These are phyloP conservation scores for Anthopleura sola DNA, from an alignment of 64 coral and sea anemone genomes.

Conservation along the genomic window DNA sequence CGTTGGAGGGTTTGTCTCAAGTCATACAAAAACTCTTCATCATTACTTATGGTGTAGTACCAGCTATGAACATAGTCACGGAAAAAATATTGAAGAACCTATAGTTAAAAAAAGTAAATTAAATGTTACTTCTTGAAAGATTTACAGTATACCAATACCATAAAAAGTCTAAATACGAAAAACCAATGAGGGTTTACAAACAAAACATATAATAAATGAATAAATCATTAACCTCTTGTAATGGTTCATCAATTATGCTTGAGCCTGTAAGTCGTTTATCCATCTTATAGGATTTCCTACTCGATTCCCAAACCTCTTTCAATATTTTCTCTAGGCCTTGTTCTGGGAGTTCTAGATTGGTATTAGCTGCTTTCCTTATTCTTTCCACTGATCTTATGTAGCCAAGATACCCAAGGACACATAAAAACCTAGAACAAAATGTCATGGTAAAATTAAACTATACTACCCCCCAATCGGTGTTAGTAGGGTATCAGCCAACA, in stretches of 20 bases:
- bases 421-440: constrained; percentile 38
- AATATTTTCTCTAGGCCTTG: constrained; percentile 77
- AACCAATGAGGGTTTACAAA: too few species aligned
- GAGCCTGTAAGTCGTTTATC: constrained; percentile 95
- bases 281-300: constrained; percentile 87
- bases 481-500: too few species aligned
- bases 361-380: constrained; percentile 21
- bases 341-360: constrained; percentile 47
- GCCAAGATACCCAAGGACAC: constrained; percentile 78
- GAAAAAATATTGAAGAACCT: constrained; percentile 96
- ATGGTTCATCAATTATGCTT: constrained; percentile 98
- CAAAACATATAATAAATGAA: too few species aligned
- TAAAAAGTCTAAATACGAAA: too few species aligned
- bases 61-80: constrained; percentile 91
- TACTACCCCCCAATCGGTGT: too few species aligned
- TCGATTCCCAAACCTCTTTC: constrained; percentile 64
- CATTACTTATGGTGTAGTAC: constrained; percentile 86
- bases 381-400: constrained; percentile 45
- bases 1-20: constrained; percentile 87
- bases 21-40: constrained; percentile 95
- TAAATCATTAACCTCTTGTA: constrained; percentile 69
- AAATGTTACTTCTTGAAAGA: not conserved
- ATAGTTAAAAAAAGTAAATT: not conserved
- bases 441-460: not conserved
- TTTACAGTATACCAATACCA: not conserved